A percentile compares a stretch with the other conserved stretches of the same genome.
Conservation (phyloP, 2,888 invertebrate species). For the Hirudinaria manillensis region DNA sequence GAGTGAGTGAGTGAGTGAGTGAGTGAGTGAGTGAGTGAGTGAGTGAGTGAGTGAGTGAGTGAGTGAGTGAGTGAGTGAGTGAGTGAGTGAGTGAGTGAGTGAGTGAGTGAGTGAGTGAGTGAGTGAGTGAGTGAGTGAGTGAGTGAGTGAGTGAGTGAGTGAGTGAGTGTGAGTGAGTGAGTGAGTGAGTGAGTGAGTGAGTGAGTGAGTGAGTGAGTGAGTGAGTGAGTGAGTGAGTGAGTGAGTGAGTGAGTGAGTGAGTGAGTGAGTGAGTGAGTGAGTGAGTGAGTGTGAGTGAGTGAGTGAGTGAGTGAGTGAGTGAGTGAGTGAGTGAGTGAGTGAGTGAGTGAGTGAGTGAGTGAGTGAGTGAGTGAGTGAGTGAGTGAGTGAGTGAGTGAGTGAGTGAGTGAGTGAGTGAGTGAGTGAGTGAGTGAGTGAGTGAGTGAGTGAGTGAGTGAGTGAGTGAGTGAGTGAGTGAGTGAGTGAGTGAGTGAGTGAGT, state of each 20-base stretch:
- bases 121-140: background rate
- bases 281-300: background rate
- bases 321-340: slow-evolving; percentile 32
- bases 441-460: background rate
- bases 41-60: slow-evolving; percentile 35
- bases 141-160: background rate
- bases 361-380: slow-evolving; percentile 35
- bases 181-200: slow-evolving; percentile 35
- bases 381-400: slow-evolving; percentile 34
- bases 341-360: slow-evolving; percentile 35
- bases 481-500: slow-evolving; percentile 32
- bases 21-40: slow-evolving; percentile 35
- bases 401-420: slow-evolving; percentile 35
- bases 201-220: slow-evolving; percentile 35
- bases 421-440: slow-evolving; percentile 12
- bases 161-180: slow-evolving; percentile 31
- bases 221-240: slow-evolving; percentile 34
- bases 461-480: slow-evolving; percentile 8
- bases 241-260: slow-evolving; percentile 35
- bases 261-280: slow-evolving; percentile 20
- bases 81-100: slow-evolving; percentile 35
- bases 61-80: slow-evolving; percentile 34
- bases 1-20: slow-evolving; percentile 30
- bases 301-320: slow-evolving; percentile 8
- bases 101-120: slow-evolving; percentile 25